Evolutionary conservation across 92 coral and sea anemone genomes (phyloP).

Genomic region (Chrysogorgia sp.): DNA sequence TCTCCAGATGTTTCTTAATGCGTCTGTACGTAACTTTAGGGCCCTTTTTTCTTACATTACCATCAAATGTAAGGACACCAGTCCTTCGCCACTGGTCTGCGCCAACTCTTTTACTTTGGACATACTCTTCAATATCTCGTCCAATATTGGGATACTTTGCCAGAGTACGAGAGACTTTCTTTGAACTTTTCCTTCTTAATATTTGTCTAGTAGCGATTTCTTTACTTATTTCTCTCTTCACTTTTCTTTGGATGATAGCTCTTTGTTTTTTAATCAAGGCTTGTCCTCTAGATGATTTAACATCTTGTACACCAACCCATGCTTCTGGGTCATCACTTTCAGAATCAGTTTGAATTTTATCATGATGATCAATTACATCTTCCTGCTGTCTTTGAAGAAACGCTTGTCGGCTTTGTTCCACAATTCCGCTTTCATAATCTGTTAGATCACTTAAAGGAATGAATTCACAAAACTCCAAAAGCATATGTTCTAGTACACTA

Average conservation of each 20-base stretch:
- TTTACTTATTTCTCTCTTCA: conserved; percentile 29
- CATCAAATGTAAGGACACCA: conserved; percentile 56
- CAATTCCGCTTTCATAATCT: conserved; percentile 47
- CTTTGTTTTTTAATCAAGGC: conserved; percentile 64
- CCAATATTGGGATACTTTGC: conserved; percentile 63
- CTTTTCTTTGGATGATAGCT: conserved; percentile 41
- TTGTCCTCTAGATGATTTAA: conserved; percentile 51
- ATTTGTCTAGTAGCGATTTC: conserved; percentile 52
- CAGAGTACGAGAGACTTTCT: conserved; percentile 57
- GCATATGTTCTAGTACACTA: conserved; percentile 48
- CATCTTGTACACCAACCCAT: conserved; percentile 52
- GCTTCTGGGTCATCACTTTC: conserved; percentile 60
- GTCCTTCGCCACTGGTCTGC: conserved; percentile 76
- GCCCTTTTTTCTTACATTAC: not conserved
- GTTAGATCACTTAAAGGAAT: conserved; percentile 59
- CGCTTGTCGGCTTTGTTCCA: conserved; percentile 63
- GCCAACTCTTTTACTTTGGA: conserved; percentile 56
- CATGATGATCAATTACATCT: not conserved
- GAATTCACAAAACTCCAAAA: conserved; percentile 58
- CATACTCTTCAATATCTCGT: conserved; percentile 66
- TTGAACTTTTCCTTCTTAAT: conserved; percentile 49
- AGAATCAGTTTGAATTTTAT: conserved; percentile 54
- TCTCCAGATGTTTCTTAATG: conserved; percentile 29
- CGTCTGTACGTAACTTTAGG: conserved; percentile 33
- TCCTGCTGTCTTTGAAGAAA: conserved; percentile 9